A percentile compares a stretch with the other conserved stretches of the same genome.
phyloP scores from a whole-genome alignment of 1,140 invertebrate species.

The Drosophila varians region DNA sequence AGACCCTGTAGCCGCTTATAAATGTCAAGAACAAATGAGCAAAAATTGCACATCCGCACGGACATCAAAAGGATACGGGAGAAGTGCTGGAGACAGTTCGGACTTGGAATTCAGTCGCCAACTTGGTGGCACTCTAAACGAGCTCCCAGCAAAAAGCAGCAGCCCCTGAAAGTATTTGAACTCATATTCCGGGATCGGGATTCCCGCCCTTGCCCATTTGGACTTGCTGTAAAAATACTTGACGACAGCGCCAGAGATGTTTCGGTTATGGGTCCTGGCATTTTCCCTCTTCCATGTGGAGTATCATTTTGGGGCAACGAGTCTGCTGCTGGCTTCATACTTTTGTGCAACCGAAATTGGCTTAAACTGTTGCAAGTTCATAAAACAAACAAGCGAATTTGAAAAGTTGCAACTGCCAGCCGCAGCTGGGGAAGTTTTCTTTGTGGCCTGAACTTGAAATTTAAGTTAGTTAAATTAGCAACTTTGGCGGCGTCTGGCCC shows the following conservation, averaged over 20 bases:
- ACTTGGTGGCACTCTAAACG: conserved; percentile 54
- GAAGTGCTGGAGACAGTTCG: conserved; percentile 48
- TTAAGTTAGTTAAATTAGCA: conserved; percentile 71
- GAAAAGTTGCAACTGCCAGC: conserved; percentile 64
- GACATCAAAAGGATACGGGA: conserved; percentile 38
- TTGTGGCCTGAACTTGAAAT: conserved; percentile 61
- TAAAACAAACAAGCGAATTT: conserved; percentile 68
- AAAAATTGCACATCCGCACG: conserved; percentile 59
- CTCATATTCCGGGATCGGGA: conserved; percentile 8
- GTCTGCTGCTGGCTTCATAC: conserved; percentile 15
- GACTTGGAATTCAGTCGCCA: conserved; percentile 41
- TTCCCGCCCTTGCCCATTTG: conserved; percentile 18
- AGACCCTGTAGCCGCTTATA: conserved; percentile 32
- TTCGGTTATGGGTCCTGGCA: conserved; percentile 27
- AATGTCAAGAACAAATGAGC: conserved; percentile 56
- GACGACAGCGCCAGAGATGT: conserved; percentile 35
- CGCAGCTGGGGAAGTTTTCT: conserved; percentile 41
- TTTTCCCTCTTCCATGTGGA: conserved; percentile 1
- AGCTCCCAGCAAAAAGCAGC: conserved; percentile 29
- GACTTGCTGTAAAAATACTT: conserved; percentile 21
- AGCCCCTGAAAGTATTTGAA: background rate
- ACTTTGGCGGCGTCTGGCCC: conserved; percentile 40
- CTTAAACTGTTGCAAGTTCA: conserved; percentile 67
- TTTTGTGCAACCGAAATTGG: conserved; percentile 52
- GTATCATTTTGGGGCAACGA: conserved; percentile 27